A percentile compares a stretch with the other conserved stretches of the same genome.
Conservation (phyloP, 2,888 invertebrate species). For the Caenorhabditis japonica region DNA sequence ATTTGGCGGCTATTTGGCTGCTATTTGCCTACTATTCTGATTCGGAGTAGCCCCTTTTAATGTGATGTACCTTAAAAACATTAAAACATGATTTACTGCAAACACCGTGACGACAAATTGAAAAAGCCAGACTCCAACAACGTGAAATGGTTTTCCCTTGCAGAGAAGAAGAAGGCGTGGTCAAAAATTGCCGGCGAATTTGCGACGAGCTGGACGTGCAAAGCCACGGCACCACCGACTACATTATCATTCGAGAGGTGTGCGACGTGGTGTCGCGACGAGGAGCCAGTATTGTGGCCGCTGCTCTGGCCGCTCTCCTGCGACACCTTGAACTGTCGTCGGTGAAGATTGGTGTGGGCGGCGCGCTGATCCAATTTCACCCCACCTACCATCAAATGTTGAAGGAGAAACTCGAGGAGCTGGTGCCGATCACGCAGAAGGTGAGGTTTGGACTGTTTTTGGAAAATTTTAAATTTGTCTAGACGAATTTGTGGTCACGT, state of each 20-base stretch:
- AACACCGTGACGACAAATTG: no score
- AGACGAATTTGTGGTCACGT: no score
- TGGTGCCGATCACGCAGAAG: slow-evolving; percentile 72
- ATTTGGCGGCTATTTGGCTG: no score
- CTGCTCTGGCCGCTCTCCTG: slow-evolving; percentile 76
- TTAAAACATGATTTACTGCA: no score
- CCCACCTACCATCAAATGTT: slow-evolving; percentile 76
- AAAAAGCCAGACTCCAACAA: no score
- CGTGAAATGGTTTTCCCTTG: no score
- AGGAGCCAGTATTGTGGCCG: slow-evolving; percentile 76
- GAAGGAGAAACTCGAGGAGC: slow-evolving; percentile 66
- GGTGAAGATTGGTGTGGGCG: slow-evolving; percentile 77
- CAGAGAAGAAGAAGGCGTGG: slow-evolving; percentile 75
- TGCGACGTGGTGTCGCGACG: slow-evolving; percentile 74
- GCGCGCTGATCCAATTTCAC: slow-evolving; percentile 77
- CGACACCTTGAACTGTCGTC: slow-evolving; percentile 68
- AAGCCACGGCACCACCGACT: slow-evolving; percentile 75
- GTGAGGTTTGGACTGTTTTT: slow-evolving; percentile 43
- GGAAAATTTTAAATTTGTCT: not conserved
- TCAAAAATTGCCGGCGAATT: slow-evolving; percentile 73
- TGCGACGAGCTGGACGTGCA: slow-evolving; percentile 77
- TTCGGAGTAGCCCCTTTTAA: no score
- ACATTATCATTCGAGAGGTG: slow-evolving; percentile 73
- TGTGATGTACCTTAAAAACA: no score
- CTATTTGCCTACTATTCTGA: no score